Evolutionary conservation across 1,140 invertebrate genomes (phyloP), one percentile per base, ranked within the genome.

Genomic region (Bombus ignitus): DNA sequence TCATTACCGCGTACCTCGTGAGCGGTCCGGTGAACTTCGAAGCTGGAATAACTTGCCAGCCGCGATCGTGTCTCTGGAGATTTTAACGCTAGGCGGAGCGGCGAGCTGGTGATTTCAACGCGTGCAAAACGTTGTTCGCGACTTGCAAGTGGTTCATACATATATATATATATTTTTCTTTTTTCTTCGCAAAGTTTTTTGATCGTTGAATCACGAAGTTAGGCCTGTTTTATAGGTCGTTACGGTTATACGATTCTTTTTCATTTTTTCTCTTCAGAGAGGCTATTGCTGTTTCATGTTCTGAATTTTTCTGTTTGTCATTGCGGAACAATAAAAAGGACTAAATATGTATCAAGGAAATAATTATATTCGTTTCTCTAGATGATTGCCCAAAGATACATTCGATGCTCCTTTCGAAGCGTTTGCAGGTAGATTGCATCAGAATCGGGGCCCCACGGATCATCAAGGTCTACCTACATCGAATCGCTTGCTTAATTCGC

Each of bases 1-100:
- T 89, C 87, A 73, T 89, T 89, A 89, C 78, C 78, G 87, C 78
- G 65, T 53, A n/a, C 85, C 72, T 75, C 62, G 75, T 32, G 65
- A 76, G 28, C 72, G 73, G 39, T 37, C 66, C 62, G 65, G 42
- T 70, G 57, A 70, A 81, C 76, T 59, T 28, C 39, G 15, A 47
- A 72, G 62, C 47, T 74, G 65, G 25, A 71, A 59, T 68, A 77
- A 53, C 72, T 66, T n/a, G 59, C 35, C 25, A 4, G 22, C 37
- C 35, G 59, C 62, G 47, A 47, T 83, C 81, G 44, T 68, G 62
- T 70, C 68, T 71, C 76, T 25, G 75, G 83, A 71, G 83, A 84
- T 22, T 84, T 71, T n/a, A 37, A 84, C 32, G 75, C 82, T 22
- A 3, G 47, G n/a, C 18, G 1, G 10, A 35, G 12, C 35, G 8